phyloP scores from a whole-genome alignment of 2,888 invertebrate genomes.

The Cerceris rybyensis region DNA sequence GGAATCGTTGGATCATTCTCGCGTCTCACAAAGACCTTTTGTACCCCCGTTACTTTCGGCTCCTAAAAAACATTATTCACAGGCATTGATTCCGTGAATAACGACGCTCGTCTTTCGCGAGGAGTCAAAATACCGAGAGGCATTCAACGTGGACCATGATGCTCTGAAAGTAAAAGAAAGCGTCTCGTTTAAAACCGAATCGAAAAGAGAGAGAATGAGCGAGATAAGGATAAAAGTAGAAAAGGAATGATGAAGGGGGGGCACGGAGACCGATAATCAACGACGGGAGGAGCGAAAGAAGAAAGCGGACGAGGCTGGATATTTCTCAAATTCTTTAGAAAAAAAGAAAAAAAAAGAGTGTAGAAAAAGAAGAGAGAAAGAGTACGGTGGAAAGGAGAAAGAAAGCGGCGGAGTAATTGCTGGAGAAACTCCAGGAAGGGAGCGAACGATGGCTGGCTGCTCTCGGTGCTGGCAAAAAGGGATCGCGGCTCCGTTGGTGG shows the following conservation, averaged over 20 bases:
- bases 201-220: not conserved
- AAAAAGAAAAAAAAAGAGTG: not conserved
- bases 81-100: too few relatives aligned
- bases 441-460: slow-evolving; percentile 42
- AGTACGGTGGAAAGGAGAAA: slow-evolving; percentile 50
- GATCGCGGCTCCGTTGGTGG: slow-evolving; percentile 49
- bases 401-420: slow-evolving; percentile 76
- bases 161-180: not conserved
- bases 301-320: not conserved
- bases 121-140: too few relatives aligned
- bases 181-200: not conserved
- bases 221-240: not conserved
- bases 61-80: too few relatives aligned
- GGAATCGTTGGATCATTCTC: too few relatives aligned
- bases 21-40: too few relatives aligned
- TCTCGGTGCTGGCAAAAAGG: slow-evolving; percentile 40
- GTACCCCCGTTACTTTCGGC: too few relatives aligned
- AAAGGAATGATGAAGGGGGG: too few relatives aligned
- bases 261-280: not conserved
- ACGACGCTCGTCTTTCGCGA: too few relatives aligned
- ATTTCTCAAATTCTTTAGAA: slow-evolving; percentile 37
- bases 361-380: not conserved
- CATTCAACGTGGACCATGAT: too few relatives aligned
- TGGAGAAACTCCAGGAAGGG: slow-evolving; percentile 68
- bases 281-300: not conserved